These are phyloP conservation scores for Slavum lentiscoides DNA, from an alignment of 2,888 invertebrate genomes.

Conservation along the genomic window DNA sequence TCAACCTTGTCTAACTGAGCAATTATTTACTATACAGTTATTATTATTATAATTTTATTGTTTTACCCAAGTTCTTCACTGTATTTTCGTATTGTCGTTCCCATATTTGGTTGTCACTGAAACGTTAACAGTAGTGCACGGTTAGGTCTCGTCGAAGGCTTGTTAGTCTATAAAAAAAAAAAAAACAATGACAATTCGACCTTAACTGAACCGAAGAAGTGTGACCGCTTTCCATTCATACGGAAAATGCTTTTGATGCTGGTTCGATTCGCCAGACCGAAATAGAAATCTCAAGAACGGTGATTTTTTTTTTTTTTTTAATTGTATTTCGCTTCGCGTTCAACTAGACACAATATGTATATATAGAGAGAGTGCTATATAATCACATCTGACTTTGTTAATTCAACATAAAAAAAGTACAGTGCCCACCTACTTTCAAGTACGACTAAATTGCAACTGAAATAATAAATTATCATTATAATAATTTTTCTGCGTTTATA, in stretches of 20 bases:
- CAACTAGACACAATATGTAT: too few relatives aligned
- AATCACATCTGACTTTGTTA: too few relatives aligned
- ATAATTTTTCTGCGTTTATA: too few relatives aligned
- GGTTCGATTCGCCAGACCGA: conserved; percentile 18
- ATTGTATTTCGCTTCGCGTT: not conserved
- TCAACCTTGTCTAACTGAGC: not conserved
- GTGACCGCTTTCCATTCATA: conserved; percentile 42
- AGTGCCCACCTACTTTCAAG: too few relatives aligned
- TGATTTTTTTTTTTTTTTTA: not conserved
- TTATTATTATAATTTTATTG: not conserved
- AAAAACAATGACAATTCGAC: conserved; percentile 8
- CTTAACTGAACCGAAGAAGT: conserved; percentile 31
- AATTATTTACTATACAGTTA: not conserved
- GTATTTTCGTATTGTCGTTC: not conserved
- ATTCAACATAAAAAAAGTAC: too few relatives aligned
- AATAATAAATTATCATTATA: too few relatives aligned
- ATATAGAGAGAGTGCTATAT: too few relatives aligned
- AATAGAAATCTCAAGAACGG: conserved; percentile 31
- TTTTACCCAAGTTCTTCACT: not conserved
- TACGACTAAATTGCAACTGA: too few relatives aligned
- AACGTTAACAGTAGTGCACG: not conserved
- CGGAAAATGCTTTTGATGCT: conserved; percentile 1
- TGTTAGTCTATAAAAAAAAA: conserved; percentile 6
- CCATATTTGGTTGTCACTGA: conserved; percentile 28
- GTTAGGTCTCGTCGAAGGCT: conserved; percentile 8